Evolutionary conservation across 2,797 vertebrate species (phyloP).

Genomic region (Podargus strigoides): DNA sequence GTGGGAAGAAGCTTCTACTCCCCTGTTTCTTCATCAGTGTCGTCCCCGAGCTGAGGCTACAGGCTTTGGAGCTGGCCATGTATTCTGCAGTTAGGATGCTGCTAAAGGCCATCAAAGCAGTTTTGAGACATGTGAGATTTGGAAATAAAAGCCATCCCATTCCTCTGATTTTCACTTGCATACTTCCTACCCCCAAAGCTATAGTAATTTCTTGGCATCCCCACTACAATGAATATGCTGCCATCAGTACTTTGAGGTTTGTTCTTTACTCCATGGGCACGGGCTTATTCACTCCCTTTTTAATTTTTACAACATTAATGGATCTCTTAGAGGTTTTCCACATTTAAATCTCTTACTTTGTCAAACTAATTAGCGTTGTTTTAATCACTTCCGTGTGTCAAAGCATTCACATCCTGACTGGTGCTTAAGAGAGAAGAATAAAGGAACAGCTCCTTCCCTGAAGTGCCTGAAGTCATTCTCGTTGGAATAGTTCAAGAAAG

Average conservation of each 20-base stretch:
- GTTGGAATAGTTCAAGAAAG: not conserved
- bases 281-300: slow-evolving; percentile 17
- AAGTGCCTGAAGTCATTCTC: not conserved
- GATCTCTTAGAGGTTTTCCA: not conserved
- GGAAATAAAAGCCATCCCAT: not conserved
- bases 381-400: not conserved
- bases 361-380: slow-evolving; percentile 8
- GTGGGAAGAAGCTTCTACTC: not conserved
- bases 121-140: not conserved
- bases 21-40: not conserved
- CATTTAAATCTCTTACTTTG: not conserved
- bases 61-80: not conserved
- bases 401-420: not conserved
- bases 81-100: not conserved
- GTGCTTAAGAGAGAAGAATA: not conserved
- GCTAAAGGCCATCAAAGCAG: not conserved
- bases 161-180: not conserved
- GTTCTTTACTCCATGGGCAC: slow-evolving; percentile 17
- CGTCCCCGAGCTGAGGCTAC: not conserved
- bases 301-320: not conserved
- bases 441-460: not conserved
- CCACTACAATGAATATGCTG: not conserved
- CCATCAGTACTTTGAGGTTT: not conserved
- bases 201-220: not conserved
- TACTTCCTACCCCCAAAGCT: not conserved